Percentiles rank a stretch among this genome's conserved stretches.
Conservation (phyloP, 1,140 invertebrate genomes). For the Pseudomyrmex dendroicus region DNA sequence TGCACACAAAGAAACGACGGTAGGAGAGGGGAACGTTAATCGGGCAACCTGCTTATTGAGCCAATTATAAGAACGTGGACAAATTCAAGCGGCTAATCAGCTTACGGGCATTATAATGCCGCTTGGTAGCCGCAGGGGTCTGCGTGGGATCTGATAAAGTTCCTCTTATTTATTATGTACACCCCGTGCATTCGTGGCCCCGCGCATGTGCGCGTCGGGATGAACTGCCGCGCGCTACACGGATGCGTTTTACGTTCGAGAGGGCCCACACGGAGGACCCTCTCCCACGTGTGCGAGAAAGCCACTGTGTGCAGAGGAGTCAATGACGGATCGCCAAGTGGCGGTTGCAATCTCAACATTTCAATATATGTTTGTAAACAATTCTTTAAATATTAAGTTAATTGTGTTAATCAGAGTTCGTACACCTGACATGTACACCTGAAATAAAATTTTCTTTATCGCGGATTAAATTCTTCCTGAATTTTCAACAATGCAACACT, state of each 20-base stretch:
- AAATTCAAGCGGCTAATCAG: constrained; percentile 84
- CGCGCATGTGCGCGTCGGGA: constrained; percentile 36
- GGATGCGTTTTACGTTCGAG: constrained; percentile 15
- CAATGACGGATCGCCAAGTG: constrained; percentile 32
- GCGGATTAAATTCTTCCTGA: background rate
- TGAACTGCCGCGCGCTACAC: constrained; percentile 16
- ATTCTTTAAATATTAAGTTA: background rate
- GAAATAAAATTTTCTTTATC: background rate
- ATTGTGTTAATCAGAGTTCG: too few species aligned
- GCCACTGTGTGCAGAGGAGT: constrained; percentile 6
- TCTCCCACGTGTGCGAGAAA: constrained; percentile 37
- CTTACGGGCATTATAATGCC: constrained; percentile 80
- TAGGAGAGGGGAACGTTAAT: constrained; percentile 69
- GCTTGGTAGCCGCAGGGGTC: constrained; percentile 77
- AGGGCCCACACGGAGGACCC: background rate
- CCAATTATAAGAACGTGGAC: constrained; percentile 84
- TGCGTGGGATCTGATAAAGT: constrained; percentile 83
- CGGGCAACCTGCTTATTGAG: constrained; percentile 79
- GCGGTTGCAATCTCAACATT: background rate
- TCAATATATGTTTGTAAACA: background rate
- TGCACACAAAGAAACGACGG: constrained; percentile 14
- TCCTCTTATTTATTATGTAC: constrained; percentile 80
- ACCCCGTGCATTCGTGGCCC: constrained; percentile 59
- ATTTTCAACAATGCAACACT: background rate
- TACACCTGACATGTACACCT: too few species aligned